Evolutionary conservation across 2,888 invertebrate genomes (phyloP), one percentile per base, ranked within the genome.

Genomic region (Mythimna lalbum): DNA sequence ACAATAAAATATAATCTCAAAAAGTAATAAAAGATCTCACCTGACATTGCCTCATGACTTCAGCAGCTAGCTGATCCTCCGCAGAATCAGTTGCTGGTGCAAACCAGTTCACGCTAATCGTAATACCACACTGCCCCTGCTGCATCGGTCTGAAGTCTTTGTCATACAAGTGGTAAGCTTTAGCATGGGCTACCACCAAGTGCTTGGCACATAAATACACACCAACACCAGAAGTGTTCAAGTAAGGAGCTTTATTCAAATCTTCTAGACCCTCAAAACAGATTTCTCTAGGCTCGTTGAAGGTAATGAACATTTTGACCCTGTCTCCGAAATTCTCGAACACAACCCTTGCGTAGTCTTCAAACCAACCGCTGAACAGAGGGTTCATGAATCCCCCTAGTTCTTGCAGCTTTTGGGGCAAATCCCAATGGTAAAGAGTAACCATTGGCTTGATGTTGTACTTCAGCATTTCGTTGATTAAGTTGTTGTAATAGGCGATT

Each of bases 401-500:
- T 1, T 96, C 94, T 78, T 96, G 96, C 0, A 97, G 87, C 55
- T 91, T 91, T 71, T 95, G 92, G 0, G 96, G 96, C 52, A 96
- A 84, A 81, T 96, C 96, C 93, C 96, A 96, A 71, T 97, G 96
- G 81, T 94, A 96, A 50, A 97, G 87, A 0, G 96, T 96, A 0
- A 96, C 92, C 89, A 97, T 91, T 0, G 97, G 97, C 60, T 93
- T 89, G 63, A 98, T 97, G 52, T 95, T 96, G 78, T 96, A 96
- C 47, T 93, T 95, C 0, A 97, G 69, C 71, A 98, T 93, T 85
- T 96, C 96, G 83, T 97, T 89, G 63, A 98, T 97, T 1, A 97
- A 89, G 69, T 96, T 93, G 80, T 97, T 97, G 90, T 98, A 98
- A 88, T 97, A 97, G 17, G 95, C 90, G 17, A 98, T 91, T 6